Evolutionary conservation across 2,888 invertebrate species (phyloP), one percentile per base, ranked within the genome.

Genomic region (Sisyra nigra): DNA sequence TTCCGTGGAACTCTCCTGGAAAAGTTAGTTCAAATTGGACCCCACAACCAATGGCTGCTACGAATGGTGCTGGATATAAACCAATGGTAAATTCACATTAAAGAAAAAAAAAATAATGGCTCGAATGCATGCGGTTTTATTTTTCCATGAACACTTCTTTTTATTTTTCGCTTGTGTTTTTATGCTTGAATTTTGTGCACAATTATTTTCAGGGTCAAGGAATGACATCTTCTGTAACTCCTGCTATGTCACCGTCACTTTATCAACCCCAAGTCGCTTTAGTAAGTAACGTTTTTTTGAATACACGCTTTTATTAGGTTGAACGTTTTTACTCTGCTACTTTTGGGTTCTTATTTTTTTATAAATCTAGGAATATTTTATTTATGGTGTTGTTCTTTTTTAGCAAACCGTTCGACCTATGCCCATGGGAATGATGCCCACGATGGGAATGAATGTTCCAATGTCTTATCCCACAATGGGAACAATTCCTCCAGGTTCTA

Each of bases 1-100:
- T 87, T 69, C 85, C 86, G 69, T 88, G 87, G 87, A 87, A 83
- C 63, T 87, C 87, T 47, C 87, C 87, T 49, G 76, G 80, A 46
- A 80, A 83, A 50, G 87, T 86, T 68, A 68, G 64, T 40, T 71
- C 70, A 55, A 74, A 76, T 51, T 88, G 87, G 88, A 80, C 76
- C 53, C 87, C 87, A 48, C 87, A 88, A 63, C 87, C 87, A 32
- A 84, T 86, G 80, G 84, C 85, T 54, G 85, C 85, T 46, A 87
- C 87, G 48, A 86, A 86, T 45, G 85, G 86, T 54, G 85, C 80
- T 48, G 83, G 83, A 53, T 87, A 87, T 66, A 72, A 85, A 62
- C 87, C 87, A 47, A 87, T 87, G 87, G 87, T 81, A 69, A 74
- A 75, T 59, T n/a, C n/a, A n/a, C n/a, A 53, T 30, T 17, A 19